These are phyloP conservation scores for Catostylus mosaicus DNA, from an alignment of 30 jellyfish, hydroid and myxozoan genomes.

Conservation along the genomic window DNA sequence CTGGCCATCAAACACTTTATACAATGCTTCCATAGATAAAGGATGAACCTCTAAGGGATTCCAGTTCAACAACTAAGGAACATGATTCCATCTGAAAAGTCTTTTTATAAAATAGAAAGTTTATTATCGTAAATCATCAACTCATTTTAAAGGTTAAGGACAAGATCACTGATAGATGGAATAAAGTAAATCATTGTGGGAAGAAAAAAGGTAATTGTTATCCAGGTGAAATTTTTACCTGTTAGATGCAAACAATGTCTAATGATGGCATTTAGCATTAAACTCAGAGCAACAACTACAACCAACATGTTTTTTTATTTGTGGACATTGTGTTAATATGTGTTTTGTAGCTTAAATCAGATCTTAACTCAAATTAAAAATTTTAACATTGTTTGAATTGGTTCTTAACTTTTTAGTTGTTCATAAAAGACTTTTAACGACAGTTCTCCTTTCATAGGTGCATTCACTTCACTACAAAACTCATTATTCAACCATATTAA, in stretches of 20 bases:
- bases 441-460: slow-evolving; percentile 34
- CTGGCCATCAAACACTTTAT: too few species aligned
- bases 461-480: slow-evolving; percentile 74
- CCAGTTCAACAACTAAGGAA: too few species aligned
- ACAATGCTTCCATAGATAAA: too few species aligned
- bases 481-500: slow-evolving; percentile 65
- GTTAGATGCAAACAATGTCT: neutral
- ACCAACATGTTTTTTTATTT: neutral
- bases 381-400: slow-evolving; percentile 7
- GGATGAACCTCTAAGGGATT: too few species aligned
- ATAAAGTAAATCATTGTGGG: slow-evolving; percentile 32
- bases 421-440: too few species aligned
- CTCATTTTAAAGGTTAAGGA: slow-evolving; percentile 31
- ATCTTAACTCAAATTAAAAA: neutral
- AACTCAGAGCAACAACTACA: neutral
- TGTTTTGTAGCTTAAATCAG: neutral
- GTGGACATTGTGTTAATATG: neutral
- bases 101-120: too few species aligned
- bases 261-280: neutral
- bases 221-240: neutral
- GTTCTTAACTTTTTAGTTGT: neutral
- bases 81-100: too few species aligned
- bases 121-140: too few species aligned
- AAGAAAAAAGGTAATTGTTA: slow-evolving; percentile 28
- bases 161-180: slow-evolving; percentile 39